Conservation (phyloP, 2,113 vertebrate genomes). For the Cyprinodon tularosa region DNA sequence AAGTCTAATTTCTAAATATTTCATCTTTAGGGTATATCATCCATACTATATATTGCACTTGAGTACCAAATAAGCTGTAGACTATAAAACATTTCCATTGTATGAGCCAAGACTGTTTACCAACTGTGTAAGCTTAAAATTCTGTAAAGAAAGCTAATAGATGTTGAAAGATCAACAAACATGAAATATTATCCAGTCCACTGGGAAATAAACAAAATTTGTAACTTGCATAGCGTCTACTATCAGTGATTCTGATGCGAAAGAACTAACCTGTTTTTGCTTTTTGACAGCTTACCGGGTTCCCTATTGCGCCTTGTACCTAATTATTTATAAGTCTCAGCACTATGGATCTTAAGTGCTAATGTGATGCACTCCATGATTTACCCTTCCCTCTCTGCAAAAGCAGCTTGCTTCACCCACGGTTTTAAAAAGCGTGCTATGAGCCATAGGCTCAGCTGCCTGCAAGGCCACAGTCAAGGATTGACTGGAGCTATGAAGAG, state of each 20-base stretch:
- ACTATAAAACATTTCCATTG: background rate
- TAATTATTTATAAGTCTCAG: constrained; percentile 62
- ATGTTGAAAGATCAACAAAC: background rate
- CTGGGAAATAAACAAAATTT: constrained; percentile 11
- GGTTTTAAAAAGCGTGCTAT: constrained; percentile 31
- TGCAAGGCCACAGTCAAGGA: constrained; percentile 46
- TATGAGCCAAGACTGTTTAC: no score
- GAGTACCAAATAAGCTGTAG: background rate
- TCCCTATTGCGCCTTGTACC: constrained; percentile 27
- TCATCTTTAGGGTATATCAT: no score
- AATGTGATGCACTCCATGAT: constrained; percentile 55
- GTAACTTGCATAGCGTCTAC: constrained; percentile 15
- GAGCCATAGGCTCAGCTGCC: constrained; percentile 50
- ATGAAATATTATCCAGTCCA: background rate
- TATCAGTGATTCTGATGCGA: constrained; percentile 1
- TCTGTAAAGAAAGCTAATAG: background rate
- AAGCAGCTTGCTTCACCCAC: constrained; percentile 5
- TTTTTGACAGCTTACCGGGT: constrained; percentile 31
- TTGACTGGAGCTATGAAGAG: constrained; percentile 49
- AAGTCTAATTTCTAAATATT: no score
- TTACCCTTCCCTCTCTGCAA: background rate
- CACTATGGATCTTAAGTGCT: constrained; percentile 57
- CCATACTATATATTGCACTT: background rate
- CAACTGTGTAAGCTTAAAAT: background rate
- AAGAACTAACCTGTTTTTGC: constrained; percentile 25